Conservation (phyloP, 2,888 invertebrate genomes). For the Sylvicola fuscatus region DNA sequence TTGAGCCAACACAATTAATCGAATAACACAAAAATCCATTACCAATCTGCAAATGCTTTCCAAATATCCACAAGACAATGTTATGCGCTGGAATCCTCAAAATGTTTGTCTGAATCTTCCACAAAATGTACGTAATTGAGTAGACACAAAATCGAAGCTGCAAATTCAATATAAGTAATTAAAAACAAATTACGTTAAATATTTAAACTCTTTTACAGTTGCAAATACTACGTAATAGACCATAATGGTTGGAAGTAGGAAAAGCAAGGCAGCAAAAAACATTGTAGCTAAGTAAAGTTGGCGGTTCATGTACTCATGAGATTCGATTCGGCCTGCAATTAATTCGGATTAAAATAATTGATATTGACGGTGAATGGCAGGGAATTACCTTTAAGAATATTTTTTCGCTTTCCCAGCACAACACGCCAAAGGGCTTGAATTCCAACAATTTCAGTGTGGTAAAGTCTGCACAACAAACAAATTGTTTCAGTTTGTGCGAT, state of each 20-base stretch:
- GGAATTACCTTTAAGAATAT: constrained; percentile 19
- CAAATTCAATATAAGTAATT: constrained; percentile 7
- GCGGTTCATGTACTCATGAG: constrained; percentile 23
- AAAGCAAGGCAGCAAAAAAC: constrained; percentile 21
- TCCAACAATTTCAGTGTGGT: constrained; percentile 21
- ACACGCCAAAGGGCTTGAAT: constrained; percentile 22
- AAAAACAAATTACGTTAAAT: not conserved
- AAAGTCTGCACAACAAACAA: constrained; percentile 13
- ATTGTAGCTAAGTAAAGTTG: constrained; percentile 23
- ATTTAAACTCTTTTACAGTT: constrained; percentile 13
- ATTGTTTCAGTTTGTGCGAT: not conserved
- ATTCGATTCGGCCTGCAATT: constrained; percentile 18
- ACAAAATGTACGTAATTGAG: constrained; percentile 12
- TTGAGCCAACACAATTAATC: not conserved
- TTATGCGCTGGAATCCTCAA: constrained; percentile 18
- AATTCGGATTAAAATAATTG: constrained; percentile 1
- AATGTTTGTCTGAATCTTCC: constrained; percentile 15
- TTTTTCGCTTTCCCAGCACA: constrained; percentile 21
- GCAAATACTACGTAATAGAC: constrained; percentile 24
- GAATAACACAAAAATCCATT: not conserved
- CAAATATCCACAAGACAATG: constrained; percentile 15
- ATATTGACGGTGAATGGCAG: not conserved
- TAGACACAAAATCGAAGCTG: constrained; percentile 13
- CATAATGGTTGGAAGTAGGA: constrained; percentile 21
- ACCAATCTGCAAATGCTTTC: constrained; percentile 13